Conservation (phyloP, 2,888 invertebrate genomes). For the Calliscelio sp. region DNA sequence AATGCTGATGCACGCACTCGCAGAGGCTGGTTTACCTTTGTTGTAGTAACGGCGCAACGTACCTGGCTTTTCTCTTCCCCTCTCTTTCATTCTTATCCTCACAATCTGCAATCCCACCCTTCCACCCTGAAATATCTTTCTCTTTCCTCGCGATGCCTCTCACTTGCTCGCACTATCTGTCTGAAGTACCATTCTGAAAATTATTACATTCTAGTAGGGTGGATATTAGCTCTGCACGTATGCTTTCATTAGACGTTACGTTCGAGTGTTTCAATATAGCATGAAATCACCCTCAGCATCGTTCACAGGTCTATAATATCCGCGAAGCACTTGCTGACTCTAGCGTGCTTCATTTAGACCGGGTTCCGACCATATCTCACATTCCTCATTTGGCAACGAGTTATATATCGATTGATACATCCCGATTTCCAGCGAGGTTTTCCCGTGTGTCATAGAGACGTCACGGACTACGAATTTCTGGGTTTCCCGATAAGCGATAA, state of each 20-base stretch:
- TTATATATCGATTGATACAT: constrained; percentile 72
- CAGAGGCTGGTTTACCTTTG: no score
- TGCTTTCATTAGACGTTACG: constrained; percentile 85
- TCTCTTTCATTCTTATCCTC: constrained; percentile 69
- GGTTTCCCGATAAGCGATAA: not conserved
- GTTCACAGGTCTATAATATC: constrained; percentile 85
- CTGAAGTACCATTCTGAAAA: constrained; percentile 84
- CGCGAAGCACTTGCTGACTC: constrained; percentile 81
- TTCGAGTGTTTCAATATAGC: constrained; percentile 85
- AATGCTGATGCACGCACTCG: no score
- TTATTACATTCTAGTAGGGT: constrained; percentile 85
- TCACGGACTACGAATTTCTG: constrained; percentile 47
- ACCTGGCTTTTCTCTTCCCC: no score
- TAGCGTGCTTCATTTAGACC: constrained; percentile 84
- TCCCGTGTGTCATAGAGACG: constrained; percentile 55
- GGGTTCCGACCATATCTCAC: constrained; percentile 84
- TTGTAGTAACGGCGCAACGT: no score
- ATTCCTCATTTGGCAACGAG: constrained; percentile 82
- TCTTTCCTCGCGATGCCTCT: constrained; percentile 53
- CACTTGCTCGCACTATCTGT: constrained; percentile 73
- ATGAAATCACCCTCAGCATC: constrained; percentile 83
- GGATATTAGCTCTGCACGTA: constrained; percentile 83
- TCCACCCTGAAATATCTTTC: constrained; percentile 41
- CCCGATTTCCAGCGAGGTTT: constrained; percentile 69
- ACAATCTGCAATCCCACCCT: constrained; percentile 44